These are phyloP conservation scores for Zeuzera pyrina DNA, from an alignment of 2,888 invertebrate genomes.

Conservation along the genomic window DNA sequence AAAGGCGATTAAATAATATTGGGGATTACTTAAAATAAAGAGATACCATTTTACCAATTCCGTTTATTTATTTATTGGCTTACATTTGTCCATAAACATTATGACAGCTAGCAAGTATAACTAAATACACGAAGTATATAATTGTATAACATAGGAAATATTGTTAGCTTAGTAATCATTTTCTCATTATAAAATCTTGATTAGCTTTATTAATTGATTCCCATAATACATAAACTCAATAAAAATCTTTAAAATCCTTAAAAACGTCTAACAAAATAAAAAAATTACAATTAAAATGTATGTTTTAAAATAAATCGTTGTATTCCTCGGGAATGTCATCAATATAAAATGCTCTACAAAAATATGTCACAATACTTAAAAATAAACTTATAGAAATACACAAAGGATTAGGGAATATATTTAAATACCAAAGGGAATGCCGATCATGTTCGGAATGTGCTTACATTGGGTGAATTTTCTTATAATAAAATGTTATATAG, in stretches of 20 bases:
- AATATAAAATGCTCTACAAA: conserved; percentile 46
- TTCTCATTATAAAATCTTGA: no score
- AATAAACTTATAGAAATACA: conserved; percentile 33
- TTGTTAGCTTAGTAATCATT: background rate
- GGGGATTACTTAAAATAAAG: conserved; percentile 24
- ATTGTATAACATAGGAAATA: background rate
- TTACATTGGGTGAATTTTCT: background rate
- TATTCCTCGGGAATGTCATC: conserved; percentile 47
- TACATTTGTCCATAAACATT: conserved; percentile 48
- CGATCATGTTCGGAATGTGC: conserved; percentile 32
- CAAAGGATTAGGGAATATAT: conserved; percentile 22
- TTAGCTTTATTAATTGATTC: conserved; percentile 15
- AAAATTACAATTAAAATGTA: conserved; percentile 58
- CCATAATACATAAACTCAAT: conserved; percentile 13
- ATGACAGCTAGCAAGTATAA: conserved; percentile 45
- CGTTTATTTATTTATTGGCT: conserved; percentile 56
- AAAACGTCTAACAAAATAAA: conserved; percentile 60
- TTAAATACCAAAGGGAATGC: conserved; percentile 28
- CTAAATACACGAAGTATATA: conserved; percentile 22
- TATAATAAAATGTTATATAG: no score
- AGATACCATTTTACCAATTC: conserved; percentile 53
- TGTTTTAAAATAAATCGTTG: conserved; percentile 55
- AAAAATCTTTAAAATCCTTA: conserved; percentile 23
- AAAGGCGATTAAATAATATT: no score
- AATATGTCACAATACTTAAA: conserved; percentile 35